A percentile compares a stretch with the other conserved stretches of the same genome.
phyloP scores from a whole-genome alignment of 2,113 vertebrate species.

The rabbit (Oryctolagus cuniculus) region DNA sequence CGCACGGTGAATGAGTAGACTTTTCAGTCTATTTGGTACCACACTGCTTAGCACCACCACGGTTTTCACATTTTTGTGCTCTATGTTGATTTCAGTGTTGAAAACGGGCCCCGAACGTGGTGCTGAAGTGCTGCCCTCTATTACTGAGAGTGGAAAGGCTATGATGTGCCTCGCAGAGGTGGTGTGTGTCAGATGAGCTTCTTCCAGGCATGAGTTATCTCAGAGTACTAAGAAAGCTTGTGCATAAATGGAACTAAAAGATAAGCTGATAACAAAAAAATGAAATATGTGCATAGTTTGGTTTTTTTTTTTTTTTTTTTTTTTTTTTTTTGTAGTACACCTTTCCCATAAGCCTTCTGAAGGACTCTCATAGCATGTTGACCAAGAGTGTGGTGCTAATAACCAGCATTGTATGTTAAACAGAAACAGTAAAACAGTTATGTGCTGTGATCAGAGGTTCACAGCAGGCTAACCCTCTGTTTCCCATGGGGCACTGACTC shows the following conservation, averaged over 20 bases:
- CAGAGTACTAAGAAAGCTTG: too few relatives aligned
- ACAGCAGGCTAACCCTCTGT: background rate
- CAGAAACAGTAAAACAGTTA: background rate
- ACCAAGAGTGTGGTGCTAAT: fast-evolving
- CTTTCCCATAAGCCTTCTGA: too few relatives aligned
- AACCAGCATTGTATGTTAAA: background rate
- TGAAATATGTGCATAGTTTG: too few relatives aligned
- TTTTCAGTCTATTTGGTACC: background rate
- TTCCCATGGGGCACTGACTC: background rate
- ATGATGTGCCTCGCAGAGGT: background rate
- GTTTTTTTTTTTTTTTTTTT: too few relatives aligned
- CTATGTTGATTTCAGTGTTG: background rate
- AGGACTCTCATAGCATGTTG: too few relatives aligned
- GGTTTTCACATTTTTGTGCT: background rate
- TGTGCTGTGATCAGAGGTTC: background rate
- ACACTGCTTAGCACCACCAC: too few relatives aligned
- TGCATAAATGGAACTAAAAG: too few relatives aligned
- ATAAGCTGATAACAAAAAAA: too few relatives aligned
- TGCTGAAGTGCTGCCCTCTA: fast-evolving
- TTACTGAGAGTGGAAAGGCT: background rate
- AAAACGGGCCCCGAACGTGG: background rate
- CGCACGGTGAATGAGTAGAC: background rate
- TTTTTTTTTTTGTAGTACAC: too few relatives aligned
- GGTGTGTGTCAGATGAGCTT: background rate
- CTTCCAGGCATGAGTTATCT: fast-evolving